Evolutionary conservation across 2,888 invertebrate genomes (phyloP), one percentile per base, ranked within the genome.

Genomic region (Uloborus plumipes): DNA sequence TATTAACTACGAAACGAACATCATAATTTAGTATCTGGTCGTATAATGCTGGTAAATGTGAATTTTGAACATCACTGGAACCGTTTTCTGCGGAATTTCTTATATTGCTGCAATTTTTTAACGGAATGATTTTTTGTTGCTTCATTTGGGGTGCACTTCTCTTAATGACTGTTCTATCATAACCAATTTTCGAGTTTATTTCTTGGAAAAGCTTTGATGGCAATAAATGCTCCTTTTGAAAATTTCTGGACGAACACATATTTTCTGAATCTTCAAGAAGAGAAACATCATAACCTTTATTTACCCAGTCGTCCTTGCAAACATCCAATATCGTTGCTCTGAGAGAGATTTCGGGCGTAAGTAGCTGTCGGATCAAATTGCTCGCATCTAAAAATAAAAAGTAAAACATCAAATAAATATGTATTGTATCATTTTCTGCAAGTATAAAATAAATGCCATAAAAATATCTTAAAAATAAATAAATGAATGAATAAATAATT

Each of bases 271-370:
- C 91, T 86, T 94, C 94, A 83, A 96, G 90, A 89, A 97, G 96
- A 58, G 93, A 94, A 47, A 93, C 80, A 84, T 93, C 92, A 87
- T 94, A 95, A 0, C 93, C 94, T 87, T 93, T 92, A 89, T 99
- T 98, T 84, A 99, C 95, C 99, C 99, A 99, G 95, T 95, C 94
- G 90, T 99, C 96, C 66, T 93, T 93, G 88, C 98, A 97, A 85
- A 99, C 97, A 89, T 95, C 96, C 84, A 95, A 94, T 85, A 99
- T 96, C 87, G 94, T 95, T 15, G 98, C 97, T 86, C 99, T 92
- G 88, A 94, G 93, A 67, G 93, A 91, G 0, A 98, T 96, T 88
- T 95, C 94, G 61, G 98, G 97, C 0, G 96, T 96, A 87, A 99
- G 91, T 94, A 99, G 96, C 86, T 95, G 95, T 66, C 95, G 93